phyloP scores from a whole-genome alignment of 2,888 invertebrate species.

The Drosophila pseudotalamancana region DNA sequence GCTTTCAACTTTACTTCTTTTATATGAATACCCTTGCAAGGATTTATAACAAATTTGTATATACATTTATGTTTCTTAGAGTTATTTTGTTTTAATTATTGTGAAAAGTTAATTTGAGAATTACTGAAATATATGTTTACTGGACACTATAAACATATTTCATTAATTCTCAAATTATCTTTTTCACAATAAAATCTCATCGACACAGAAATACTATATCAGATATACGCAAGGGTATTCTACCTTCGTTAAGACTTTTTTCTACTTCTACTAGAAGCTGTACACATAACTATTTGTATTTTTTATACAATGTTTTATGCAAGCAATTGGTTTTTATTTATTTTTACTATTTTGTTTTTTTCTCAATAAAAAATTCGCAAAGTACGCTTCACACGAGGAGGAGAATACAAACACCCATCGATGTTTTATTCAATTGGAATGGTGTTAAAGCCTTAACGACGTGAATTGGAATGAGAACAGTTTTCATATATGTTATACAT shows the following conservation, averaged over 20 bases:
- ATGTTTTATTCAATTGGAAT: constrained; percentile 33
- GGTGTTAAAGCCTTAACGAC: constrained; percentile 13
- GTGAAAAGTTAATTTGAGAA: too few species aligned
- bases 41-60: background rate
- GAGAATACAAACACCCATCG: background rate
- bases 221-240: background rate
- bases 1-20: constrained; percentile 10
- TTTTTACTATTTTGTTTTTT: constrained; percentile 10
- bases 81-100: too few species aligned
- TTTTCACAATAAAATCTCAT: too few species aligned
- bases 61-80: too few species aligned
- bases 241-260: constrained; percentile 2
- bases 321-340: constrained; percentile 35
- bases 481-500: background rate
- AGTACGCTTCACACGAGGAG: background rate
- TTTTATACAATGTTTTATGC: constrained; percentile 26
- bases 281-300: constrained; percentile 19
- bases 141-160: too few species aligned
- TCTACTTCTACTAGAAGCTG: constrained; percentile 12
- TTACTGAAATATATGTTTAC: too few species aligned
- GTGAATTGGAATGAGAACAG: constrained; percentile 9
- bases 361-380: constrained; percentile 6
- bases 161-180: too few species aligned
- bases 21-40: background rate
- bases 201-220: too few species aligned